Conservation (phyloP, 2,797 vertebrate genomes). For the Siniperca scherzeri region DNA sequence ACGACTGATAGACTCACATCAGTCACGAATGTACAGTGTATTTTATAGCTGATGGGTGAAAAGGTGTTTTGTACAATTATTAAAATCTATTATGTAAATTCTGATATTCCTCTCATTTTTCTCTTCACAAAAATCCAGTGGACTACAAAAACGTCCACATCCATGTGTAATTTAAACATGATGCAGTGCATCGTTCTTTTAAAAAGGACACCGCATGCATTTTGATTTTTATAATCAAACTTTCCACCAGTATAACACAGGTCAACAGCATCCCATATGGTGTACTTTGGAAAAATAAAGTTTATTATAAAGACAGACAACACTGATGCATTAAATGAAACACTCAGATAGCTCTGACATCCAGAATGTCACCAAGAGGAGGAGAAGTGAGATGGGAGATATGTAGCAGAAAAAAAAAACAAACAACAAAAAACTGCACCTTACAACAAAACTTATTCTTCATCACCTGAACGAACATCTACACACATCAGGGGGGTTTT, state of each 20-base stretch:
- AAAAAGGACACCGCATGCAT: background rate
- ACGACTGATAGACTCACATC: conserved; percentile 50
- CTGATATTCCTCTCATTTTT: conserved; percentile 23
- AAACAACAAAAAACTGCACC: background rate
- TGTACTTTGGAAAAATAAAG: background rate
- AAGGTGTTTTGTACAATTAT: conserved; percentile 73
- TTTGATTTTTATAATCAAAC: background rate
- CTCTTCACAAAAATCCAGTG: background rate
- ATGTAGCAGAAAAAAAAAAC: background rate
- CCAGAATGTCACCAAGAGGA: background rate
- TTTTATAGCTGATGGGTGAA: conserved; percentile 71
- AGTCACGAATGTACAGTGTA: conserved; percentile 68
- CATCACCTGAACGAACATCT: background rate
- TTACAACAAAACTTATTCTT: background rate
- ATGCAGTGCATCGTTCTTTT: background rate
- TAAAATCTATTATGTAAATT: conserved; percentile 67
- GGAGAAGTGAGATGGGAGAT: background rate
- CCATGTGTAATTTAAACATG: background rate
- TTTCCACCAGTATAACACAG: background rate
- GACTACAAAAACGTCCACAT: background rate
- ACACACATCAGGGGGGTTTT: background rate
- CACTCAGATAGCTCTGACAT: background rate
- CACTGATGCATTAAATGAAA: background rate
- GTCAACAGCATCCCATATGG: background rate
- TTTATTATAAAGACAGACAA: background rate